These are phyloP conservation scores for Nomia melanderi DNA, from an alignment of 1,140 invertebrate genomes.

Conservation along the genomic window DNA sequence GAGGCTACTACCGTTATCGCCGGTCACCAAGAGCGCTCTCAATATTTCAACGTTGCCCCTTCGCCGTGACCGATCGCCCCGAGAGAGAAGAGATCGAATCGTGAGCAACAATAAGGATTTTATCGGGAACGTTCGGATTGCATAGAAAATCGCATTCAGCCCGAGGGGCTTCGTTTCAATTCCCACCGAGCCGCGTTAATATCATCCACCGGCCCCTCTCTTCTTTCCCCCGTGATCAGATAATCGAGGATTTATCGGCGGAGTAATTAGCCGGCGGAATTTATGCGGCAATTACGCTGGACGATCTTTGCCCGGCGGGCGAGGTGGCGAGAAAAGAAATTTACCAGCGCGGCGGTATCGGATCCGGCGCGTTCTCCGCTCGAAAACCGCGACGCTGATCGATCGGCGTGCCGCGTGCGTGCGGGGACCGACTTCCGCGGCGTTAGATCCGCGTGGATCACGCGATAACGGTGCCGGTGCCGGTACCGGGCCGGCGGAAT, in stretches of 20 bases:
- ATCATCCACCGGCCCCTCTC: slow-evolving; percentile 8
- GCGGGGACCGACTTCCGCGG: not conserved
- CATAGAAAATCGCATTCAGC: too few species aligned
- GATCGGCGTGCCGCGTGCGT: too few species aligned
- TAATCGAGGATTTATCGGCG: slow-evolving; percentile 34
- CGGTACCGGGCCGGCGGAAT: not conserved
- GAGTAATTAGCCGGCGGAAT: slow-evolving; percentile 26
- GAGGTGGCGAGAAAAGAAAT: not conserved
- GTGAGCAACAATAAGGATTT: too few species aligned
- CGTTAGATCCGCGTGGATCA: slow-evolving; percentile 1
- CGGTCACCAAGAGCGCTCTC: not conserved
- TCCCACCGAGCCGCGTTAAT: slow-evolving; percentile 20
- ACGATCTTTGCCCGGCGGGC: not conserved
- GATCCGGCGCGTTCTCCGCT: not conserved
- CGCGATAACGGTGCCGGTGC: not conserved
- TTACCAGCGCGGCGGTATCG: not conserved
- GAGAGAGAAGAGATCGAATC: too few species aligned
- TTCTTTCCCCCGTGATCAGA: slow-evolving; percentile 4
- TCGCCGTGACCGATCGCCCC: slow-evolving; percentile 29
- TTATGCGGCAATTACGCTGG: slow-evolving; percentile 7
- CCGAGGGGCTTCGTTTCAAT: slow-evolving; percentile 10
- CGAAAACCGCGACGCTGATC: too few species aligned
- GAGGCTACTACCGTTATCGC: slow-evolving; percentile 9
- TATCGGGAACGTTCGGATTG: too few species aligned
- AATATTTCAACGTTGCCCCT: slow-evolving; percentile 36